Percentiles rank a stretch among this genome's conserved stretches.
These are phyloP conservation scores for Corythaeola cristata DNA, from an alignment of 2,113 vertebrate species.

Conservation along the genomic window DNA sequence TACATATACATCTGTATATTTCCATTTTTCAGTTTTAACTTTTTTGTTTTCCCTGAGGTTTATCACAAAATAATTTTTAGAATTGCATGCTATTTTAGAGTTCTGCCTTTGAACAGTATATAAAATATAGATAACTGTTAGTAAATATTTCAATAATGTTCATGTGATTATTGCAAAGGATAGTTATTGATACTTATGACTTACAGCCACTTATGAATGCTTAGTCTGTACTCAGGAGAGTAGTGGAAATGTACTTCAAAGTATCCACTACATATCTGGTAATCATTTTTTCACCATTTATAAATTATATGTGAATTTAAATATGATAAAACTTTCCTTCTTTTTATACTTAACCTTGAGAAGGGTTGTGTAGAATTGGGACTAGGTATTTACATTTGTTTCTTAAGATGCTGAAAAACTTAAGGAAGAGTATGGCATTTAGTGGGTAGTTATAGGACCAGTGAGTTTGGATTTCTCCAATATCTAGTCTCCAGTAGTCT, in stretches of 20 bases:
- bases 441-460: not conserved
- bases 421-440: not conserved
- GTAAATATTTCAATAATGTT: not conserved
- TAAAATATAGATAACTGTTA: not conserved
- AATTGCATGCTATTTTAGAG: not conserved
- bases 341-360: not conserved
- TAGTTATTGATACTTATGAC: not conserved
- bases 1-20: not conserved
- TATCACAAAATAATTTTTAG: not conserved
- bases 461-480: not conserved
- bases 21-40: not conserved
- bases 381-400: not conserved
- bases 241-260: not conserved
- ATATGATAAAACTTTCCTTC: not conserved
- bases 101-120: not conserved
- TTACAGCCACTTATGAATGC: not conserved
- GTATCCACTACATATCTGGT: not conserved
- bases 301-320: not conserved
- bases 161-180: not conserved
- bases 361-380: not conserved
- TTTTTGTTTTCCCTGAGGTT: not conserved
- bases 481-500: not conserved
- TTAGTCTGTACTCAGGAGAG: not conserved
- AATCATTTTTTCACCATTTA: not conserved
- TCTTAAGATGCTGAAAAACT: not conserved